Evolutionary conservation across 2,797 vertebrate genomes (phyloP), one percentile per base, ranked within the genome.

Genomic region (Anguilla pacifica): DNA sequence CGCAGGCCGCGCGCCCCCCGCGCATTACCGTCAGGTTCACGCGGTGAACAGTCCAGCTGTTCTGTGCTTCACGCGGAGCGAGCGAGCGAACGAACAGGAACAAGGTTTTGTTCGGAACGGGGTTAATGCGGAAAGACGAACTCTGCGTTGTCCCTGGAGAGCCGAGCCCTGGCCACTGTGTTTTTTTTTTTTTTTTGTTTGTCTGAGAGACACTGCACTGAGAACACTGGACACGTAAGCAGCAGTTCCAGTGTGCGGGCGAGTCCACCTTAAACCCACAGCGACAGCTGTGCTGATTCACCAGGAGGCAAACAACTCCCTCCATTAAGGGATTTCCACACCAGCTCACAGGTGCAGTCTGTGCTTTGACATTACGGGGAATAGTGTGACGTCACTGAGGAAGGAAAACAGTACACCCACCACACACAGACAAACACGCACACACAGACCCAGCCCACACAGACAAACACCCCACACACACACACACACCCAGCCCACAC

Each of bases 1-100:
- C 10, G 19, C 49, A 1, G 46, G 43, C 39, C 49, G 77, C 49
- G 22, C 39, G 25, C 77, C 9, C 9, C 39, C 15, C 9, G 77
- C 25, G 6, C 6, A 2, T 7, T 49, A 7, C 19, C 17, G 5
- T n/a, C 6, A 25, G 77, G 7, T 25, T 81, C 39, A n/a, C 25
- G 9, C 39, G 6, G 22, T 11, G 77, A 25, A n/a, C 77, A 25
- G 7, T 25, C 22, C 1, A 2, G 43, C 77, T 81, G 39, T 49
- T 81, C 72, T 17, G 72, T 81, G 77, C 43, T 46, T 31, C 10
- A 39, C 10, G 6, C 77, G 3, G 43, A n/a, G 77, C 15, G 17
- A 81, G 39, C n/a, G n/a, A n/a, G n/a, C n/a, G n/a, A n/a, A n/a
- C 77, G 46, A 49, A 81, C 77, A 81, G 77, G 43, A 81, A 35